Base-by-base conservation (phyloP, 2,888 invertebrate species). In the Litoditis marina region DNA sequence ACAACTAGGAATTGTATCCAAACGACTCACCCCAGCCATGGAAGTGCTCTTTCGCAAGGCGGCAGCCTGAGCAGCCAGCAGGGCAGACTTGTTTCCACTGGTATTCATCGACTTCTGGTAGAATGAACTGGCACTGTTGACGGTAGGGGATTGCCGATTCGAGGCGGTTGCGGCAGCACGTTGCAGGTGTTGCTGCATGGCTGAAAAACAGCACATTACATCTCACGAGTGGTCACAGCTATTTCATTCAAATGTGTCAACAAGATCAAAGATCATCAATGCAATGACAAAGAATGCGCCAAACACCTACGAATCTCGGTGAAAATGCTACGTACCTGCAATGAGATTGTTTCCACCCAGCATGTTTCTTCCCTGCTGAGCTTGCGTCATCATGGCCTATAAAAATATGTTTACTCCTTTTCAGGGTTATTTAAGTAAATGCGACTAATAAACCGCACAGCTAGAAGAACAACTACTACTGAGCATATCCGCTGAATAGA, bases 141-240 rank as follows among this genome's bases (percentile, higher is more conserved):
- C n/a, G n/a, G n/a, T n/a, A n/a, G n/a, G n/a, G n/a, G n/a, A n/a
- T n/a, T n/a, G n/a, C n/a, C n/a, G n/a, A n/a, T n/a, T n/a, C 19
- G 44, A 3, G 19, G 19, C 19, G 4, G 51, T 32, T 3, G 62
- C 52, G 44, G 13, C 62, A 44, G 51, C 52, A 8, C 60, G 50
- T 25, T 59, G 60, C 11, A 65, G 51, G 28, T 69, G 63, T 59
- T 64, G 60, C 34, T 67, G 64, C 69, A 63, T 62, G 27, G 69
- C 63, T 57, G 47, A 51, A 64, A 53, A 19, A 56, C 39, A 39
- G 11, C n/a, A 39, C n/a, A n/a, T n/a, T n/a, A n/a, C n/a, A n/a
- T n/a, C n/a, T n/a, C n/a, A n/a, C n/a, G n/a, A n/a, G n/a, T n/a
- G n/a, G n/a, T n/a, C n/a, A n/a, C n/a, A n/a, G n/a, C n/a, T n/a